Evolutionary conservation across 1,140 invertebrate species (phyloP), one percentile per base, ranked within the genome.

Genomic region (Trissolcus basalis): DNA sequence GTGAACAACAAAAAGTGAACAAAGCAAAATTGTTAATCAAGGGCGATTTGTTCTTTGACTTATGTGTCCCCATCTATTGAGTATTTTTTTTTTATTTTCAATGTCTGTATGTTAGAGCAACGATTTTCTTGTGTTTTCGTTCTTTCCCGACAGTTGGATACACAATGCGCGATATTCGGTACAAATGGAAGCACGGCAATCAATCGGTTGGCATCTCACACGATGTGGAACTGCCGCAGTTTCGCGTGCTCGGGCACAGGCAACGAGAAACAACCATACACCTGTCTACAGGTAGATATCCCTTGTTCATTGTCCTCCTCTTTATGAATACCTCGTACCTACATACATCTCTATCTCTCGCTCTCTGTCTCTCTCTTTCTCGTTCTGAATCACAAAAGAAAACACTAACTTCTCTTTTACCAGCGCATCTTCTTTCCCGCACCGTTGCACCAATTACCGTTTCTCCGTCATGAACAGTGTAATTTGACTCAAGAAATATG

Each of bases 91-190:
- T 44, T 68, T 80, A 81, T n/a, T n/a, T n/a, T n/a, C n/a, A 11
- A 82, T 82, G 55, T 79, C 14, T 85, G 80, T 86, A 85, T 84
- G 84, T 75, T 88, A 88, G 87, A 87, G 88, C 88, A 85, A 89
- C 85, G 86, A 88, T 90, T 90, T 90, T 78, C 65, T 89, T 90
- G 88, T 90, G 87, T 90, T 90, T 87, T 91, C 90, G 88, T 90
- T 90, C 89, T 77, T 80, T 91, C 89, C 87, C 90, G 90, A 89
- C 89, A 91, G 96, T 97, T 93, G 96, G 96, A 91, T 98, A 97
- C 93, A 96, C 95, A 91, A 97, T 96, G 93, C 94, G 93, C 91
- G 96, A 98, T 93, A 98, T 98, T 91, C 93, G 94, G 89, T 98
- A 98, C 92, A 96, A 94, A 91, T 98, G 96, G 96, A 93, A 94